Conservation (phyloP, 2,797 vertebrate genomes). For the Bradypodion ventrale region DNA sequence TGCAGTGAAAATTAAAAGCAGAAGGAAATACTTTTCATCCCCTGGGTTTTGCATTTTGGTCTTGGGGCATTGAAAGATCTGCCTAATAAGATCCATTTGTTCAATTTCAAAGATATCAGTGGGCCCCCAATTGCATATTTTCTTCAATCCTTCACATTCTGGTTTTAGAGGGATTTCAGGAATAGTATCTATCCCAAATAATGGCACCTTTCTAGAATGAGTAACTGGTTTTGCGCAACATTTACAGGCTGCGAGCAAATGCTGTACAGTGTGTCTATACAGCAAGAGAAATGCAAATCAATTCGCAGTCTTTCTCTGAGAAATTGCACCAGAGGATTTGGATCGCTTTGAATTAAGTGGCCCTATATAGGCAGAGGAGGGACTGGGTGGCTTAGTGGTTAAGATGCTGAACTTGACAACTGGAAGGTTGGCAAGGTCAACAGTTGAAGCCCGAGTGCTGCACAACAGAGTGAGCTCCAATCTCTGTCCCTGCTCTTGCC, state of each 20-base stretch:
- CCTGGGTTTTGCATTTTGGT: background rate
- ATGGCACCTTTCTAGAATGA: background rate
- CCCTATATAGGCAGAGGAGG: no score
- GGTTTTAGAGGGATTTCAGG: background rate
- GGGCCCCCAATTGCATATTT: background rate
- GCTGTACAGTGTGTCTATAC: no score
- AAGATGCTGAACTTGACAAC: no score
- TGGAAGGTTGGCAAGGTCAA: no score
- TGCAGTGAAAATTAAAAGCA: background rate
- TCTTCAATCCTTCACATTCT: background rate
- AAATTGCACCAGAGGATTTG: no score
- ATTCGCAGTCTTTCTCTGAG: no score
- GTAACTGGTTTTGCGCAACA: background rate
- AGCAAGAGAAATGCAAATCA: no score
- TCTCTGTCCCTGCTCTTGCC: no score
- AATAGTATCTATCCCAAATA: background rate
- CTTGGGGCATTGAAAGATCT: background rate
- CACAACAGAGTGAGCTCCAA: no score
- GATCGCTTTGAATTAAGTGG: no score
- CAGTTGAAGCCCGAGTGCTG: no score
- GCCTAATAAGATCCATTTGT: slow-evolving; percentile 42
- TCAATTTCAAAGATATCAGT: background rate
- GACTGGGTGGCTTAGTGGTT: no score
- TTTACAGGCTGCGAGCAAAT: background rate
- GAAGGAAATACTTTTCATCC: background rate